These are phyloP conservation scores for Smithornis capensis DNA, from an alignment of 2,113 vertebrate genomes.

Conservation along the genomic window DNA sequence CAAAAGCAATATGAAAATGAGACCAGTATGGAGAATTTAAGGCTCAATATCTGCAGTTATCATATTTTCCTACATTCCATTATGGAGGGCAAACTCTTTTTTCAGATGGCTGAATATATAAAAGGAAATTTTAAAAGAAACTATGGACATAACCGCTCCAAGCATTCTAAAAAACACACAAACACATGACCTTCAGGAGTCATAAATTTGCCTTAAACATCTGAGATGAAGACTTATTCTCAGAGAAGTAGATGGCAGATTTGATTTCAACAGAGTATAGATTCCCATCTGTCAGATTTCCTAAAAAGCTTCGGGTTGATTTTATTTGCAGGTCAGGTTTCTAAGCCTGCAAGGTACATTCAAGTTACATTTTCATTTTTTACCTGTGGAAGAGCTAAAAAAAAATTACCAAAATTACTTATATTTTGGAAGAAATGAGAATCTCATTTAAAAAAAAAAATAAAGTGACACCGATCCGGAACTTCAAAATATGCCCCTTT, in stretches of 20 bases:
- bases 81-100: not conserved
- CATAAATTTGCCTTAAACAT: constrained; percentile 6
- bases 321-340: constrained; percentile 18
- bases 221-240: constrained; percentile 12
- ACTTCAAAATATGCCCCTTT: not conserved
- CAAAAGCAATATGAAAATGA: not conserved
- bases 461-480: not conserved
- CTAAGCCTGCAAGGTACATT: not conserved
- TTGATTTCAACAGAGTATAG: constrained; percentile 18
- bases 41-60: not conserved
- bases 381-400: not conserved
- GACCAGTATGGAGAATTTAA: not conserved
- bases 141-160: not conserved
- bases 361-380: not conserved
- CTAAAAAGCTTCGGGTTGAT: constrained; percentile 2
- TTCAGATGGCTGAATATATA: not conserved
- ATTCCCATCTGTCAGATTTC: not conserved
- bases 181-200: not conserved
- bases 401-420: not conserved
- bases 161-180: not conserved
- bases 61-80: not conserved
- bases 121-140: not conserved
- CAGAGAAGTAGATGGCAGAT: not conserved
- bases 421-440: not conserved
- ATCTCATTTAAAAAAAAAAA: not conserved